Percentiles rank a stretch among this genome's conserved stretches.
Conservation (phyloP, 2,113 vertebrate species). For the Bagarius yarrelli region DNA sequence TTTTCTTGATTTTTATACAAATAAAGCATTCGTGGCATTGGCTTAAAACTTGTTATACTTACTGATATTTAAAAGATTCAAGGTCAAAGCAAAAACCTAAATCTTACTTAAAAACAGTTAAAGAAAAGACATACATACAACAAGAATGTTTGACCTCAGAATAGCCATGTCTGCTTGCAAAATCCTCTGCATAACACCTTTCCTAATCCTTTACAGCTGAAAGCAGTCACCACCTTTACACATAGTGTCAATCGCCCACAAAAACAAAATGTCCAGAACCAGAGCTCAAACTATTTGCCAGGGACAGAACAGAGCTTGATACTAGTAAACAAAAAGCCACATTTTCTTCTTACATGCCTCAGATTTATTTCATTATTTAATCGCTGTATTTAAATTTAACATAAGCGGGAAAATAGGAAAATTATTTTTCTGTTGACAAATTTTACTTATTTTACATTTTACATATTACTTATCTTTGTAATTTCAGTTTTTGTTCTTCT, state of each 20-base stretch:
- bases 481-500: slow-evolving; percentile 59
- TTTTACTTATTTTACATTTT: slow-evolving; percentile 40
- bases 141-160: slow-evolving; percentile 38
- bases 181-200: slow-evolving; percentile 55
- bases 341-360: slow-evolving; percentile 25
- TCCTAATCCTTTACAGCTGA: slow-evolving; percentile 66
- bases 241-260: slow-evolving; percentile 26
- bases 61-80: slow-evolving; percentile 2
- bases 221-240: slow-evolving; percentile 52
- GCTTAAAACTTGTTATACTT: slow-evolving; percentile 46
- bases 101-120: slow-evolving; percentile 51
- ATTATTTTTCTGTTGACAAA: slow-evolving; percentile 51
- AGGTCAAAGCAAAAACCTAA: slow-evolving; percentile 6
- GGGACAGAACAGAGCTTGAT: slow-evolving; percentile 46
- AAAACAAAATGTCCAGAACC: slow-evolving; percentile 44
- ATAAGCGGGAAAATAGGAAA: slow-evolving; percentile 40
- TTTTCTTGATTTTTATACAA: slow-evolving; percentile 49
- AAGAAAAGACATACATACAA: background rate
- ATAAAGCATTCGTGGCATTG: slow-evolving; percentile 46
- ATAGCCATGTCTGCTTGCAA: slow-evolving; percentile 57
- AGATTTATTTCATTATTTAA: slow-evolving; percentile 46
- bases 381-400: slow-evolving; percentile 54
- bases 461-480: slow-evolving; percentile 56
- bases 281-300: slow-evolving; percentile 62
- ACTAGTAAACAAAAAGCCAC: slow-evolving; percentile 44